Percentiles rank a stretch among this genome's conserved stretches.
phyloP scores from a whole-genome alignment of 1,140 invertebrate species.

The Ips typographus region DNA sequence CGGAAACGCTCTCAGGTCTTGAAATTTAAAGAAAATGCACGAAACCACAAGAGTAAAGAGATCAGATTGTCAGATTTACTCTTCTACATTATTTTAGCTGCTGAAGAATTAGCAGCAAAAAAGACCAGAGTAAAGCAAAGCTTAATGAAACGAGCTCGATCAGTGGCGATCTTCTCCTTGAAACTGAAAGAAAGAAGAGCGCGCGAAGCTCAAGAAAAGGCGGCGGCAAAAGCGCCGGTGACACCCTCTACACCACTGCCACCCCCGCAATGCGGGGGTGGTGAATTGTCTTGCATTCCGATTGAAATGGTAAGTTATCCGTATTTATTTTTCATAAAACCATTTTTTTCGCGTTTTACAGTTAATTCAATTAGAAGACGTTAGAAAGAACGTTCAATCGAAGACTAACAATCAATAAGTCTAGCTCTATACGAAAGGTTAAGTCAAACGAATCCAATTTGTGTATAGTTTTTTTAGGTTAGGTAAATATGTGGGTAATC shows the following conservation, averaged over 20 bases:
- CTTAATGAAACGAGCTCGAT: slow-evolving; percentile 76
- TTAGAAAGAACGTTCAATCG: slow-evolving; percentile 47
- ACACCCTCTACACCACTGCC: slow-evolving; percentile 52
- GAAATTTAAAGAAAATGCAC: too few relatives aligned
- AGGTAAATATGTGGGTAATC: too few relatives aligned
- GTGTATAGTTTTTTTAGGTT: too few relatives aligned
- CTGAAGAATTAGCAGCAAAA: slow-evolving; percentile 64
- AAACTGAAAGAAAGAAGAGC: slow-evolving; percentile 75
- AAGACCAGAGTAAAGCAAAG: slow-evolving; percentile 71
- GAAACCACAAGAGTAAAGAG: too few relatives aligned
- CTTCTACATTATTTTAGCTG: slow-evolving; percentile 41
- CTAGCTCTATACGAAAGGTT: slow-evolving; percentile 28
- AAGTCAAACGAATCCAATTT: too few relatives aligned
- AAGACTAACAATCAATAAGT: slow-evolving; percentile 43
- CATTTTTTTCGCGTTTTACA: slow-evolving; percentile 44
- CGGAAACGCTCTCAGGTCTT: too few relatives aligned
- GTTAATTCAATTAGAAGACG: slow-evolving; percentile 67
- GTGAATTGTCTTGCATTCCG: slow-evolving; percentile 77
- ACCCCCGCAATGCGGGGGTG: slow-evolving; percentile 67
- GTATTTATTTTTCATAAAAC: slow-evolving; percentile 16
- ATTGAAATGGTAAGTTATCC: slow-evolving; percentile 65
- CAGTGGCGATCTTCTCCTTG: slow-evolving; percentile 79
- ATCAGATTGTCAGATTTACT: background rate
- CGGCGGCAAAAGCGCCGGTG: slow-evolving; percentile 54
- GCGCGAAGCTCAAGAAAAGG: slow-evolving; percentile 67